Evolutionary conservation across 2,888 invertebrate genomes (phyloP), one percentile per base, ranked within the genome.

Genomic region (Cartodere bifasciata): DNA sequence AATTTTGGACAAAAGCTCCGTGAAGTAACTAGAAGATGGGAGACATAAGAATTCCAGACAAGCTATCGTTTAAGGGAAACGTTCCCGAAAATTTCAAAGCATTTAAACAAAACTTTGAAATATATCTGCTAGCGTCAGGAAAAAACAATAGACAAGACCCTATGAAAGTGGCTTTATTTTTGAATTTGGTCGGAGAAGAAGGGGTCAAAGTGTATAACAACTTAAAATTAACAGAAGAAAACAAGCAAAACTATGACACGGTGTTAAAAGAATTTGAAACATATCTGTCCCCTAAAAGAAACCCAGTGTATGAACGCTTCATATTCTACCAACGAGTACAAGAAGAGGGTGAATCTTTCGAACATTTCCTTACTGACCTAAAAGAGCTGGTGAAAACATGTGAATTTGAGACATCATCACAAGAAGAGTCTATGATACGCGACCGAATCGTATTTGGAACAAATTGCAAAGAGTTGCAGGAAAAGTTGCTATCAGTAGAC

Each of bases 171-270:
- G 46, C 45, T 6, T 39, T 47, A 14, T 31, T 47, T 9, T 28
- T 46, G 9, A 41, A 48, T 23, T 29, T 37, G 1, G 38, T 45
- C 10, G 44, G 46, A 7, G 40, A 45, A 10, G 46, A 47, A 21
- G 43, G 42, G 0, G 16, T 44, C 5, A 44, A 48, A 23, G 41
- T 41, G 21, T 48, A 24, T 22, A 40, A 48, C 9, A 47, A 42
- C 6, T 46, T 48, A 21, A 35, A 28, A 4, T 29, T 48, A n/a
- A 26, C 32, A 0, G 40, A 38, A 9, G 38, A 26, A 12, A 34
- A 46, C 3, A 39, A 38, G 10, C 39, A 39, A 17, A 23, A 40
- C 5, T 40, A 31, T 32, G 25, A 36, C 5, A 27, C 23, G 25
- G 43, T 47, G 4, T 17, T 44, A 4, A 16, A 35, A 16, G 38